Evolutionary conservation across 2,888 invertebrate genomes (phyloP), one percentile per base, ranked within the genome.

Genomic region (Chorisops tibialis): DNA sequence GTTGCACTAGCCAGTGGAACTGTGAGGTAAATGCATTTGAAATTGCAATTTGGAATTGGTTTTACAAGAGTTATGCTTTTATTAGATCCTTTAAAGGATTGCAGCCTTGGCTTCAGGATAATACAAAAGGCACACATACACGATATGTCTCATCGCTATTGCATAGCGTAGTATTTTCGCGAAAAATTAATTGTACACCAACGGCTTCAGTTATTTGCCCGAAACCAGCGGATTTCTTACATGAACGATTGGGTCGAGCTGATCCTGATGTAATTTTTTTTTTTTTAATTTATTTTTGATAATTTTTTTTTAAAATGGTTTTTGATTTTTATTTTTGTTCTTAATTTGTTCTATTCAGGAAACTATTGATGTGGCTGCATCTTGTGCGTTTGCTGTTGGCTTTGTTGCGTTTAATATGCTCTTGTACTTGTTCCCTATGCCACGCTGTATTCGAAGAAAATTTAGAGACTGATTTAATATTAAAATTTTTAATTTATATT

Each of bases 381-480:
- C 90, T 0, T 87, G 93, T 66, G 91, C 90, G 0, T 94, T 94
- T 71, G 87, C 92, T 0, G 79, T 89, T 0, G 91, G 91, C 1
- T 83, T 93, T 68, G 87, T 90, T 66, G 82, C 93, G 49, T 82
- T 93, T 4, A 94, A 94, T 74, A 87, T 93, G 74, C 84, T 95
- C 64, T 79, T 94, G 58, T 95, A 94, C 77, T 79, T 93, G 47
- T 82, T 94, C 69, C 94, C 94, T 0, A 77, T 94, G 69, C 93
- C 94, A 0, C 85, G 87, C 35, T 91, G 88, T 72, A 83, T 94
- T 12, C 90, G 91, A 71, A 88, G 89, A 65, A 95, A 95, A 79
- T 95, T 94, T 79, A 85, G 30, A 18, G 56, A 56, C 56, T 56
- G 56, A 56, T 51, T n/a, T n/a, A n/a, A n/a, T n/a, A n/a, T n/a